Conservation (phyloP, 2,888 invertebrate species). For the Poecilus cupreus region DNA sequence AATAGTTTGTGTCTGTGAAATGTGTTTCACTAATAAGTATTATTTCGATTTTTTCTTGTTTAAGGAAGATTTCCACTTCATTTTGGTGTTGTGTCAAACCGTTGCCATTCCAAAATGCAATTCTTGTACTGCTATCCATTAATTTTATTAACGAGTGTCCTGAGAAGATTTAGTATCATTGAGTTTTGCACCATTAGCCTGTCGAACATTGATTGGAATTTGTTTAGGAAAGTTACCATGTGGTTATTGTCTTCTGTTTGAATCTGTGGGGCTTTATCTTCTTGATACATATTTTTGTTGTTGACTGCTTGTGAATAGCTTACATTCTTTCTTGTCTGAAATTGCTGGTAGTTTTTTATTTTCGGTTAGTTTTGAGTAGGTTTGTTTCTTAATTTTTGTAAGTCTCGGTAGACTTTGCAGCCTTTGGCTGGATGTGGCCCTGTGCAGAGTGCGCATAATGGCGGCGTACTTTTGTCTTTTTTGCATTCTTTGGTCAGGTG, state of each 20-base stretch:
- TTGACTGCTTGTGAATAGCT: not conserved
- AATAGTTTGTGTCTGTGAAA: conserved; percentile 59
- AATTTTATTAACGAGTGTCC: conserved; percentile 50
- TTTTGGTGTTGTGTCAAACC: not conserved
- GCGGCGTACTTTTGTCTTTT: conserved; percentile 9
- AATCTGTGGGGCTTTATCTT: not conserved
- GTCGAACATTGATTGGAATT: conserved; percentile 24
- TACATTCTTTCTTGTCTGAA: not conserved
- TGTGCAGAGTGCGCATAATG: conserved; percentile 46
- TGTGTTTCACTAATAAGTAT: conserved; percentile 61
- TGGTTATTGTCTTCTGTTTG: not conserved
- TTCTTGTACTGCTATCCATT: conserved; percentile 40
- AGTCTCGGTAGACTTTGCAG: conserved; percentile 47
- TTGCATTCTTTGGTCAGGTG: conserved; percentile 57
- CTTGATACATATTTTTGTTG: not conserved
- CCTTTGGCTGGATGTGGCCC: conserved; percentile 57
- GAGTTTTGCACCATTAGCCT: conserved; percentile 56
- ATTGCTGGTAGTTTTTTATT: not conserved
- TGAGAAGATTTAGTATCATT: conserved; percentile 58
- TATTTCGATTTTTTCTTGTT: conserved; percentile 55
- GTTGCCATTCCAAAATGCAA: not conserved
- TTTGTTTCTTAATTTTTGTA: conserved; percentile 50
- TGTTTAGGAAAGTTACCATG: conserved; percentile 7
- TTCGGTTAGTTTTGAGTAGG: not conserved
- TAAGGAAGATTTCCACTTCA: conserved; percentile 41